Evolutionary conservation across 2,113 vertebrate genomes (phyloP), one percentile per base, ranked within the genome.

Genomic region (Oncorhynchus keta): DNA sequence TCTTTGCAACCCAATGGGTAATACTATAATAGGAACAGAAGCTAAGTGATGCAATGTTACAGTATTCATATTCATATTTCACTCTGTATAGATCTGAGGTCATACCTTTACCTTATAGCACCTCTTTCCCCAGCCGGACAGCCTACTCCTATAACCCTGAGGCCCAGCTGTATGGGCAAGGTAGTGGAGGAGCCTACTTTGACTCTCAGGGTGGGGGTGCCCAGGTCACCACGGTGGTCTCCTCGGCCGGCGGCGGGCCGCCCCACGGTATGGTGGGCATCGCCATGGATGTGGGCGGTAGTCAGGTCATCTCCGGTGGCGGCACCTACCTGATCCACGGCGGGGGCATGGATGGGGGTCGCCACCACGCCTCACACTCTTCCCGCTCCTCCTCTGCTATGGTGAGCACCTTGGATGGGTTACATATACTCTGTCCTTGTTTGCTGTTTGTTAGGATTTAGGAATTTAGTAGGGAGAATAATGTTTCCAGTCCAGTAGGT

Each of bases 381-480:
- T 96, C 96, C 11, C 96, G 97, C 76, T 97, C 98, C 69, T 99
- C 97, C n/a, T 97, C 98, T 6, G 98, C 97, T 79, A 99, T 97
- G 96, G 98, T 99, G 95, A 87, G 94, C 74, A 72, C 39, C 3
- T 71, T 61, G 1, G 11, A 55, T 18, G 51, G 51, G 51, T 14
- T 55, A 16, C 51, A 14, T 55, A 45, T 45, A 45, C 39, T 45
- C 39, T 45, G 39, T 45, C 9, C 39, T 45, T 11, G 2, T 45
- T 45, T 9, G 9, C 39, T 11, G 9, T 45, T 45, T 45, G 39
- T 45, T 45, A 45, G 39, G 39, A 39, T 8, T 39, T 39, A 39
- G 39, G 39, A 9, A 45, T 11, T 45, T 45, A 45, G 39, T 45
- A 45, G 39, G 39, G 39, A 2, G 39, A 39, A 39, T 39, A 9